Evolutionary conservation across 2,888 invertebrate genomes (phyloP), one percentile per base, ranked within the genome.

Genomic region (Hanleya hanleyi): DNA sequence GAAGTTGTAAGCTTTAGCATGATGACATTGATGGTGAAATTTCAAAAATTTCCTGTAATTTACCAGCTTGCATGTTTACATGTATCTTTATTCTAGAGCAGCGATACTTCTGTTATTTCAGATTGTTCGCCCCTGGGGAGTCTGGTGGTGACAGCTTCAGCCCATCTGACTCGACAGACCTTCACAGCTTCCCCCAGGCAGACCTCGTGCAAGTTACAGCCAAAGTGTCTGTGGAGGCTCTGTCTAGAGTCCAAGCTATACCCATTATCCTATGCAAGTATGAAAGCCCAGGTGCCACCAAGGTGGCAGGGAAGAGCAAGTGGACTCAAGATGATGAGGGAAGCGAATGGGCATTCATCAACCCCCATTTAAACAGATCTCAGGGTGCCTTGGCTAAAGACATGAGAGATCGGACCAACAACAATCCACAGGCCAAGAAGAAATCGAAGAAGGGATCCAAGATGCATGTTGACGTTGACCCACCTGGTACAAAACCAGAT

Each of bases 221-320:
- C 77, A 93, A 91, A 84, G 92, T 92, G 92, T 88, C 91, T 26
- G 92, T 93, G 51, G 91, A 92, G 85, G 91, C 92, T 47, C 80
- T 96, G 83, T 96, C 96, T 33, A 92, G 97, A 51, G 93, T 94
- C 82, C 94, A 94, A 76, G 93, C 93, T 61, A 93, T 95, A 82
- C 96, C 96, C 29, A 29, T 15, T 26, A 57, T 57, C 2, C 3
- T 29, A 15, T 57, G 57, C 29, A 22, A 4, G 15, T 47, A 47
- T 47, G 47, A 22, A 18, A 22, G 22, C 7, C 22, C 47, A 47
- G 2, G n/a, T 7, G 3, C 47, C 47, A 47, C 47, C 47, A 1
- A 2, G 22, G 47, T n/a, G 47, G 7, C 18, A 47, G 61, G 62
- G 69, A 33, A 29, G 36, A n/a, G n/a, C n/a, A 62, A 29, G 33